Percentiles rank a stretch among this genome's conserved stretches.
Evolutionary conservation across 2,113 vertebrate genomes (phyloP).

Genomic region (Sebastes schlegelii): DNA sequence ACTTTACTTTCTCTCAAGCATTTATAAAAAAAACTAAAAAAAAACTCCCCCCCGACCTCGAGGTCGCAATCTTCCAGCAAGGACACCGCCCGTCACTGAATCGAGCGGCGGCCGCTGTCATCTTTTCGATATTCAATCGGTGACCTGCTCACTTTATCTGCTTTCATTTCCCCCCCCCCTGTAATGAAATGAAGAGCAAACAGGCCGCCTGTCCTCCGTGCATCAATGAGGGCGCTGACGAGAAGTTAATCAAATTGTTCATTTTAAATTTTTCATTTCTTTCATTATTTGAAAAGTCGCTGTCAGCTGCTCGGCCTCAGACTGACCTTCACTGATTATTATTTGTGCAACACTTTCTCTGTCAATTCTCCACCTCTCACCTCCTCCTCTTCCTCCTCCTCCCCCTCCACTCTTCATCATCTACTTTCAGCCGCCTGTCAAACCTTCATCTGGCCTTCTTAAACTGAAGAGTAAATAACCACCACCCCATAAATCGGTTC

Average conservation of each 20-base stretch:
- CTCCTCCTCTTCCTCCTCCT: conserved; percentile 25
- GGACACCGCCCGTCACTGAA: conserved; percentile 1
- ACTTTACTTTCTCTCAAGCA: not conserved
- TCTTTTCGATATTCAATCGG: conserved; percentile 40
- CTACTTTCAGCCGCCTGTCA: conserved; percentile 36
- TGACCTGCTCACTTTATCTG: conserved; percentile 29
- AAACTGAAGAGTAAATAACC: conserved; percentile 45
- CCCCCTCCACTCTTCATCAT: conserved; percentile 22
- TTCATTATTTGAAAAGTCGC: conserved; percentile 62
- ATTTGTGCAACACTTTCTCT: conserved; percentile 45
- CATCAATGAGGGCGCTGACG: conserved; percentile 44
- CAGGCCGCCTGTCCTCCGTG: conserved; percentile 32
- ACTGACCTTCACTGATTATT: conserved; percentile 54
- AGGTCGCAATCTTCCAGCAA: conserved; percentile 19
- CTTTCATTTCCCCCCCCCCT: not conserved
- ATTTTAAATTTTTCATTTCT: conserved; percentile 65
- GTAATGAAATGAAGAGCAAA: conserved; percentile 56
- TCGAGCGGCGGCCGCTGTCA: conserved; percentile 4
- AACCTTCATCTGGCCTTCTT: conserved; percentile 7
- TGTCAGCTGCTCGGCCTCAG: conserved; percentile 53
- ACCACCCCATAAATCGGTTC: conserved; percentile 30
- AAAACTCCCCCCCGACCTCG: not conserved
- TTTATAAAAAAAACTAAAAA: no score
- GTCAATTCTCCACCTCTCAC: conserved; percentile 21
- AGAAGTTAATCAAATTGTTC: conserved; percentile 60